Percentiles rank a stretch among this genome's conserved stretches.
These are phyloP conservation scores for Masticophis lateralis DNA, from an alignment of 2,797 vertebrate species.

Conservation along the genomic window DNA sequence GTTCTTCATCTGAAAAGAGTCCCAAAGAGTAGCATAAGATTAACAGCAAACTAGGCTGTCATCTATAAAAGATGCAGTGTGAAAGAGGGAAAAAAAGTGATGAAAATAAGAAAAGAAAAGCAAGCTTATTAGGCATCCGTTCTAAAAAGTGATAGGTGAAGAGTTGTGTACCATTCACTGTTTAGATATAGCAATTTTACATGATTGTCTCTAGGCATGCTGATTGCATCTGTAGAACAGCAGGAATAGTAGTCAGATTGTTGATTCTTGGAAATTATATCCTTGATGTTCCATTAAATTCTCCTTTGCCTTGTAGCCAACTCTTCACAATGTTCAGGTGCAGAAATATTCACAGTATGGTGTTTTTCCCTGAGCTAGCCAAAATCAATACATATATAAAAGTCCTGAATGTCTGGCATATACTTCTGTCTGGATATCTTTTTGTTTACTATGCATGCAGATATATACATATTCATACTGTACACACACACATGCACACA, in stretches of 20 bases:
- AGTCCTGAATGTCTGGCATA: constrained; percentile 12
- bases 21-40: neutral
- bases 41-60: neutral
- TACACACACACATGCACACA: neutral
- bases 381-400: constrained; percentile 5
- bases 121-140: neutral
- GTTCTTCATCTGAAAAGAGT: neutral
- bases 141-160: constrained; percentile 40
- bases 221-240: constrained; percentile 58
- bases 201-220: constrained; percentile 49
- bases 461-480: neutral
- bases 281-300: constrained; percentile 46
- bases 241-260: constrained; percentile 51
- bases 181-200: constrained; percentile 48
- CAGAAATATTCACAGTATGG: neutral
- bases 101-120: neutral
- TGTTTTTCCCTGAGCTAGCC: constrained; percentile 20
- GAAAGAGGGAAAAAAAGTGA: neutral
- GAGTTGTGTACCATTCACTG: constrained; percentile 7
- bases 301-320: constrained; percentile 26
- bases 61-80: neutral
- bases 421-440: neutral
- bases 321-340: constrained; percentile 11
- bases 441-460: neutral
- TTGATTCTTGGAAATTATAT: constrained; percentile 50